Conservation (phyloP, 2,113 vertebrate genomes). For the Suncus etruscus region DNA sequence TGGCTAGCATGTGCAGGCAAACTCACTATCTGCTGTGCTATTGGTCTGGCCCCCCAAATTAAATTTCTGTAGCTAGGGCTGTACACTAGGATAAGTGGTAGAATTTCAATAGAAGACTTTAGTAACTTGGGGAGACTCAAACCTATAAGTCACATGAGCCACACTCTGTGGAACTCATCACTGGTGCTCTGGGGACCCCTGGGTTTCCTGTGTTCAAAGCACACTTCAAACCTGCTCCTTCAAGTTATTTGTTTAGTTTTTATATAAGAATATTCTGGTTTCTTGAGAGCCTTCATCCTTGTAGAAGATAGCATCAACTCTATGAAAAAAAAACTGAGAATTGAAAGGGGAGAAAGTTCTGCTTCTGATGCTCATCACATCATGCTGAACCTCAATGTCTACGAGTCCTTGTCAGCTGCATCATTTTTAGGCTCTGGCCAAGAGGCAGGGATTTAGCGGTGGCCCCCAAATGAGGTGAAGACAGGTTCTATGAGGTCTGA, state of each 20-base stretch:
- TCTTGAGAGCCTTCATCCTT: not conserved
- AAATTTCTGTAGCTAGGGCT: too few species aligned
- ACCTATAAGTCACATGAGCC: too few species aligned
- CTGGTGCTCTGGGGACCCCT: too few species aligned
- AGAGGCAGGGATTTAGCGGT: not conserved
- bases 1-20: too few species aligned
- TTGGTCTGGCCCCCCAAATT: too few species aligned
- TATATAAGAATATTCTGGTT: not conserved
- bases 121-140: too few species aligned
- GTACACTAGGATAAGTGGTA: too few species aligned
- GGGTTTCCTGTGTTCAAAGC: not conserved
- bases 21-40: too few species aligned
- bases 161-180: too few species aligned
- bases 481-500: not conserved
- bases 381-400: not conserved
- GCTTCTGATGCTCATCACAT: not conserved
- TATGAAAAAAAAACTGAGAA: conserved; percentile 17
- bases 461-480: not conserved
- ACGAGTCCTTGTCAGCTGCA: not conserved
- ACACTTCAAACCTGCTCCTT: not conserved
- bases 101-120: too few species aligned
- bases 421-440: not conserved
- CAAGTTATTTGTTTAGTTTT: not conserved
- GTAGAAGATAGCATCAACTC: not conserved
- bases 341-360: not conserved